Evolutionary conservation across 2,797 vertebrate genomes (phyloP).

Genomic region (Acanthis flammea): DNA sequence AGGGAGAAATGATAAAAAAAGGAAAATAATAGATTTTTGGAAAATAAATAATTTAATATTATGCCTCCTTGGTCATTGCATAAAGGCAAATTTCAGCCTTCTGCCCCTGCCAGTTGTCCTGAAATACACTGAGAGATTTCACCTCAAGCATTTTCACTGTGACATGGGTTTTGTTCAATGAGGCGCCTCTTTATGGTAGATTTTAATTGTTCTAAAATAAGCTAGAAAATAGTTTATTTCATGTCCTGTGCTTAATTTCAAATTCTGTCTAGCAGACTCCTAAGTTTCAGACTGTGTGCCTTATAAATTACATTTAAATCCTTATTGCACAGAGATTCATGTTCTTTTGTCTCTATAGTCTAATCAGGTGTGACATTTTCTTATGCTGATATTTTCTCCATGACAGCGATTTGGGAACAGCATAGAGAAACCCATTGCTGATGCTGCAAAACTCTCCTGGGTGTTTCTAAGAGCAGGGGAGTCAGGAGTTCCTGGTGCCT

Average conservation of each 20-base stretch:
- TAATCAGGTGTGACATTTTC: background rate
- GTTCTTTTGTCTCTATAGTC: background rate
- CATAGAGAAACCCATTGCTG: slow-evolving; percentile 82
- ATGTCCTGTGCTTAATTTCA: background rate
- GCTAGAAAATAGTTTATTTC: background rate
- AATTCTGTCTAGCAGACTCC: background rate
- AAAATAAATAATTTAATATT: background rate
- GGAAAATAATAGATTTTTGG: background rate
- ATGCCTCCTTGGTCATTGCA: background rate
- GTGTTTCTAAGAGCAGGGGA: slow-evolving; percentile 80
- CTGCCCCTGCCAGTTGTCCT: background rate
- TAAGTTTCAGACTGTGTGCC: background rate
- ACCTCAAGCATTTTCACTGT: background rate
- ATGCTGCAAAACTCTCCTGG: slow-evolving; percentile 93
- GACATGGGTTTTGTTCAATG: slow-evolving; percentile 1
- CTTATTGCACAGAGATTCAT: background rate
- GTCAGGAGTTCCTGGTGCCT: slow-evolving; percentile 80
- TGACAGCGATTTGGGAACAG: slow-evolving; percentile 80
- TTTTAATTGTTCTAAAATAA: background rate
- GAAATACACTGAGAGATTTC: background rate
- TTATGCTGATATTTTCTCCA: background rate
- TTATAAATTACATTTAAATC: background rate
- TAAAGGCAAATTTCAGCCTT: background rate
- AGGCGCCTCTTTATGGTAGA: background rate
- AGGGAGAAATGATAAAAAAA: background rate